A percentile compares a stretch with the other conserved stretches of the same genome.
Evolutionary conservation across 2,113 vertebrate species (phyloP).

Genomic region (Aspiorhynchus laticeps): DNA sequence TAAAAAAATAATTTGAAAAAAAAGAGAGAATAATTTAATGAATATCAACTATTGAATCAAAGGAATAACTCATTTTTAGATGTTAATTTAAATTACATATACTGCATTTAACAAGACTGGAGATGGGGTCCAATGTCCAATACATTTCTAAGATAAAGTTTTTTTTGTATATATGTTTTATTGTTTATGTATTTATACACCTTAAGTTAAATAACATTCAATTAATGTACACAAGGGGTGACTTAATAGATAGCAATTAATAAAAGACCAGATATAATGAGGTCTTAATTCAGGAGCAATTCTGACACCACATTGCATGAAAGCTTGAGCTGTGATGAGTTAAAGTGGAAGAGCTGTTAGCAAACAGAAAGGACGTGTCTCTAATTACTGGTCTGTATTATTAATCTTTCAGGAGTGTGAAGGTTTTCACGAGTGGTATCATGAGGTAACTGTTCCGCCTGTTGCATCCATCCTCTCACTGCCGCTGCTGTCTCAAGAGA

Average conservation of each 20-base stretch:
- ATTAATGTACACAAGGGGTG: background rate
- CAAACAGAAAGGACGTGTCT: background rate
- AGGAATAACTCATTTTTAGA: no score
- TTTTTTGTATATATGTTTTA: no score
- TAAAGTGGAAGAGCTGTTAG: background rate
- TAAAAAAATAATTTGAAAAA: no score
- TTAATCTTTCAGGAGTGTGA: conserved; percentile 79
- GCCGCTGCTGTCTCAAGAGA: conserved; percentile 18
- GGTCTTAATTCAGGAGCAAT: background rate
- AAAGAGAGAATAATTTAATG: no score
- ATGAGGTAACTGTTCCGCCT: conserved; percentile 76
- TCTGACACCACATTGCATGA: background rate
- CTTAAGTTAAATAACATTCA: background rate
- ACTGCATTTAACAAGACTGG: no score
- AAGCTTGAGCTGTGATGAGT: conserved; percentile 2
- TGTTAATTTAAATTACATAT: no score
- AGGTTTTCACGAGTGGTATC: conserved; percentile 83
- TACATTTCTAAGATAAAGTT: no score
- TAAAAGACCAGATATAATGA: background rate
- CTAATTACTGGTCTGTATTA: conserved; percentile 61
- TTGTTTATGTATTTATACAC: background rate
- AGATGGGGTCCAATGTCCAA: no score
- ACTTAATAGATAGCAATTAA: background rate
- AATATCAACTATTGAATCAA: no score
- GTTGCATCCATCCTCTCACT: conserved; percentile 66